phyloP scores from a whole-genome alignment of 2,113 vertebrate species.

The Anthoscopus minutus region DNA sequence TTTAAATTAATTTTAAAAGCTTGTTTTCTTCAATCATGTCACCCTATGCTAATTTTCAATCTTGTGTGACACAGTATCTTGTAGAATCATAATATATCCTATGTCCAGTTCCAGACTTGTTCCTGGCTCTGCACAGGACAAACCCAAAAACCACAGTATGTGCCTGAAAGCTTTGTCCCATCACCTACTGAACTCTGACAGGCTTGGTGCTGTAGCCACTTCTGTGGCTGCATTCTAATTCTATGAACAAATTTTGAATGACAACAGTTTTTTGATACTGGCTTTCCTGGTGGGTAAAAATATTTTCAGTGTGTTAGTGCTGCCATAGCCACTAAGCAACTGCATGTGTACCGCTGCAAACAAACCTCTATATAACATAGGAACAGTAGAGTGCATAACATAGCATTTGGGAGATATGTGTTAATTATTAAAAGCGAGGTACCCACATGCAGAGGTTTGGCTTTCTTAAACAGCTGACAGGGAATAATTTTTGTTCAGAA shows the following conservation, averaged over 20 bases:
- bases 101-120: background rate
- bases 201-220: background rate
- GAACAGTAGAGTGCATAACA: background rate
- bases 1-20: background rate
- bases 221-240: background rate
- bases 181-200: background rate
- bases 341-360: background rate
- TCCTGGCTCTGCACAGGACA: background rate
- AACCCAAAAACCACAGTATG: fast-evolving
- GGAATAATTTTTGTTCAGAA: background rate
- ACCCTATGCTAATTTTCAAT: background rate
- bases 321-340: background rate
- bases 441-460: background rate
- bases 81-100: background rate
- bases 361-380: background rate
- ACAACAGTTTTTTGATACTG: background rate
- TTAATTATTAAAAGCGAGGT: background rate
- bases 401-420: background rate
- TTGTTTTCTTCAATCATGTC: background rate
- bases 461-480: background rate
- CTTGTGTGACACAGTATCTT: background rate
- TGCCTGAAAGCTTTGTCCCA: background rate
- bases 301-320: background rate
- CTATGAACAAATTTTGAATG: background rate
- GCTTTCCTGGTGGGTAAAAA: background rate